phyloP scores from a whole-genome alignment of 2,888 invertebrate species.

The Troides helena region DNA sequence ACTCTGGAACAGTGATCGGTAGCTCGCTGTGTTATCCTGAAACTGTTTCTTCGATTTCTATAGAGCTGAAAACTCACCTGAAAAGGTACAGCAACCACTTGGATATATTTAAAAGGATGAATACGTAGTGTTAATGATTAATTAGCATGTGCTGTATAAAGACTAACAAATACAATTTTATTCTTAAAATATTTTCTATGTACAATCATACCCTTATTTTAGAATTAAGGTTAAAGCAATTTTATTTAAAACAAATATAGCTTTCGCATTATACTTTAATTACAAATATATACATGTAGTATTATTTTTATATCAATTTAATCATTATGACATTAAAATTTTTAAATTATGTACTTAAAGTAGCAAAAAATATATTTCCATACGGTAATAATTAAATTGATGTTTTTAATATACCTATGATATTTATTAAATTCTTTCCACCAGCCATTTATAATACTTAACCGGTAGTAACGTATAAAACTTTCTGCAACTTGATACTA shows the following conservation, averaged over 20 bases:
- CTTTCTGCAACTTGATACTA: background rate
- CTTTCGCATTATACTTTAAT: too few species aligned
- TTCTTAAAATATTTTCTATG: background rate
- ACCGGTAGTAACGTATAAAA: background rate
- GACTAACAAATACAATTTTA: background rate
- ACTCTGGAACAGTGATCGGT: constrained; percentile 75
- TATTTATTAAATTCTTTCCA: too few species aligned
- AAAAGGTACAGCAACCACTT: constrained; percentile 62
- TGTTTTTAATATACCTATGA: too few species aligned
- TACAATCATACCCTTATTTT: too few species aligned
- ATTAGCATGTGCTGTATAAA: background rate
- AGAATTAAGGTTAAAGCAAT: too few species aligned
- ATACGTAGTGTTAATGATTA: constrained; percentile 1
- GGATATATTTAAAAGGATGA: constrained; percentile 28
- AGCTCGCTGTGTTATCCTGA: constrained; percentile 74
- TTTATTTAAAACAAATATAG: too few species aligned
- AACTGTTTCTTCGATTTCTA: constrained; percentile 59
- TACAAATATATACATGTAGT: too few species aligned
- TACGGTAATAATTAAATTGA: too few species aligned
- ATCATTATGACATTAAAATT: too few species aligned
- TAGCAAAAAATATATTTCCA: too few species aligned
- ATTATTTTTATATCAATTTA: too few species aligned
- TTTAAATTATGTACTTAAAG: too few species aligned
- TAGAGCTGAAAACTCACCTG: constrained; percentile 56
- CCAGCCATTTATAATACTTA: background rate